Evolutionary conservation across 2,797 vertebrate genomes (phyloP).

Genomic region (Alosa sapidissima): DNA sequence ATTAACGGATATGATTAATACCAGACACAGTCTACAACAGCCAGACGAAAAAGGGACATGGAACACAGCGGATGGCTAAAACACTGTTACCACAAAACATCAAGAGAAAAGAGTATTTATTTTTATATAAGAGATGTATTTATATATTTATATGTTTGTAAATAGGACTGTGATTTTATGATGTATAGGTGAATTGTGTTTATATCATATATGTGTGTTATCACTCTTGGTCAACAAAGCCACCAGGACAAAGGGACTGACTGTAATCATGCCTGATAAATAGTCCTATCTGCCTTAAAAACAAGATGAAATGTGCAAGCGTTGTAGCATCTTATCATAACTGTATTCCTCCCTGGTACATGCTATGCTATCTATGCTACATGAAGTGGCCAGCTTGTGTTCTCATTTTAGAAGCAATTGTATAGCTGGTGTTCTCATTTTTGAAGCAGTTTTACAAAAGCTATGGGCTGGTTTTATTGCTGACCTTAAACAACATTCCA

Average conservation of each 20-base stretch:
- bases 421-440: background rate
- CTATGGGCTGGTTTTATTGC: background rate
- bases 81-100: slow-evolving; percentile 60
- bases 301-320: background rate
- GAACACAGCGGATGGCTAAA: slow-evolving; percentile 65
- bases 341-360: background rate
- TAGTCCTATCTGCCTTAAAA: slow-evolving; percentile 27
- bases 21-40: slow-evolving; percentile 57
- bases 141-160: slow-evolving; percentile 99
- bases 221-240: slow-evolving; percentile 43
- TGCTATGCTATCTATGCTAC: background rate
- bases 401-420: background rate
- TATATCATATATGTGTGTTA: slow-evolving; percentile 70
- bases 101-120: slow-evolving; percentile 89
- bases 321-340: background rate
- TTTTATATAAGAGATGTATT: slow-evolving; percentile 97
- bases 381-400: background rate
- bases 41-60: slow-evolving; percentile 54
- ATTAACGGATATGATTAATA: slow-evolving; percentile 65
- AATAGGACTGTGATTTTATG: slow-evolving; percentile 84
- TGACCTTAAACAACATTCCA: background rate
- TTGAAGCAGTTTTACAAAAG: background rate
- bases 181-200: slow-evolving; percentile 77
- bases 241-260: slow-evolving; percentile 56
- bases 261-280: slow-evolving; percentile 47